These are phyloP conservation scores for Cataglyphis livida DNA, from an alignment of 2,888 invertebrate species.

Conservation along the genomic window DNA sequence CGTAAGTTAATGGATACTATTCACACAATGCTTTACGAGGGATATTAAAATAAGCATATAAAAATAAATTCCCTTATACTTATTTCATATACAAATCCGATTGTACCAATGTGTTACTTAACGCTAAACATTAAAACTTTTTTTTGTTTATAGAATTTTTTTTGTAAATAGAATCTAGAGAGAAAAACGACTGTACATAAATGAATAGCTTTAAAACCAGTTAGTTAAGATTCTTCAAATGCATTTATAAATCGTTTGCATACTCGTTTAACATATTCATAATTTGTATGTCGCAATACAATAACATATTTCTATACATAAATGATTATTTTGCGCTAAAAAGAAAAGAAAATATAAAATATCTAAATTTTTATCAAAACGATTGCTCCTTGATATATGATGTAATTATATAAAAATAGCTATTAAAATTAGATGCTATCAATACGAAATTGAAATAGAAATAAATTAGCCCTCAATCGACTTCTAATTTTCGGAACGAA, in stretches of 20 bases:
- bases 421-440: not conserved
- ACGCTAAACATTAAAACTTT: not conserved
- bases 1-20: constrained; percentile 13
- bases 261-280: constrained; percentile 5
- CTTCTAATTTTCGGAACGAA: constrained; percentile 93
- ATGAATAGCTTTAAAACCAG: not conserved
- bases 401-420: not conserved
- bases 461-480: constrained; percentile 88
- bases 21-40: constrained; percentile 9
- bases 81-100: not conserved
- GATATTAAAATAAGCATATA: constrained; percentile 5
- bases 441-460: not conserved
- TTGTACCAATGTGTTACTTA: not conserved
- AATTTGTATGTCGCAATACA: not conserved
- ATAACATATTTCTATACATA: constrained; percentile 16
- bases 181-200: not conserved
- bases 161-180: not conserved
- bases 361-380: constrained; percentile 26
- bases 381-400: not conserved
- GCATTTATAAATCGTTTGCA: not conserved
- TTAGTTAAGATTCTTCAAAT: not conserved
- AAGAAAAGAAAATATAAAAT: not conserved
- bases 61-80: constrained; percentile 5
- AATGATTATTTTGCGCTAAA: not conserved
- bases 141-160: not conserved